A percentile compares a stretch with the other conserved stretches of the same genome.
These are phyloP conservation scores for Eumaeus atala DNA, from an alignment of 1,140 invertebrate genomes.

Conservation along the genomic window DNA sequence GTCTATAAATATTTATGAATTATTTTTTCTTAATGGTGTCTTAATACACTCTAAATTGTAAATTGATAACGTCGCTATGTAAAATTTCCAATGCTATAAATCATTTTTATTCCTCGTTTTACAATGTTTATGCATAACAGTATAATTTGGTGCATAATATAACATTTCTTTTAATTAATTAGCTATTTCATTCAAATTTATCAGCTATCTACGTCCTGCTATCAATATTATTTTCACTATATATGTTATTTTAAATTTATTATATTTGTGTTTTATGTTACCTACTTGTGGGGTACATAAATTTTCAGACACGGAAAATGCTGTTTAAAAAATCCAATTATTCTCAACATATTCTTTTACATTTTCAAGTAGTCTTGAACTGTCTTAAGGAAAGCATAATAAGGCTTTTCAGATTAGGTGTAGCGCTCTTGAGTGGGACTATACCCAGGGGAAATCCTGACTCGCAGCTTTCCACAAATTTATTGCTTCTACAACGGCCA, in stretches of 20 bases:
- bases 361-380: slow-evolving; percentile 71
- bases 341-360: slow-evolving; percentile 49
- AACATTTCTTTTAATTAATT: no score
- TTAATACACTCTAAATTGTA: not conserved
- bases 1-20: slow-evolving; percentile 39
- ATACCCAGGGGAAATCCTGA: slow-evolving; percentile 70
- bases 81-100: not conserved
- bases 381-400: slow-evolving; percentile 71
- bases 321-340: no score
- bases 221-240: no score
- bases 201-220: no score
- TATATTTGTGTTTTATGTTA: no score
- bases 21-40: slow-evolving; percentile 23
- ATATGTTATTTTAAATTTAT: no score
- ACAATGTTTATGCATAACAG: no score
- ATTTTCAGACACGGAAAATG: no score
- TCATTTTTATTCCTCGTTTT: not conserved
- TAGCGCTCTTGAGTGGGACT: slow-evolving; percentile 71
- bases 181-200: no score
- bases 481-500: slow-evolving; percentile 65
- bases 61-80: slow-evolving; percentile 4
- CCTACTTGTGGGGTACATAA: no score
- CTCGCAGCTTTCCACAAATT: slow-evolving; percentile 70
- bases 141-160: no score
- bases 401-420: slow-evolving; percentile 72